Base-by-base conservation (phyloP, 1,140 invertebrate species). In the Drosophila azteca region DNA sequence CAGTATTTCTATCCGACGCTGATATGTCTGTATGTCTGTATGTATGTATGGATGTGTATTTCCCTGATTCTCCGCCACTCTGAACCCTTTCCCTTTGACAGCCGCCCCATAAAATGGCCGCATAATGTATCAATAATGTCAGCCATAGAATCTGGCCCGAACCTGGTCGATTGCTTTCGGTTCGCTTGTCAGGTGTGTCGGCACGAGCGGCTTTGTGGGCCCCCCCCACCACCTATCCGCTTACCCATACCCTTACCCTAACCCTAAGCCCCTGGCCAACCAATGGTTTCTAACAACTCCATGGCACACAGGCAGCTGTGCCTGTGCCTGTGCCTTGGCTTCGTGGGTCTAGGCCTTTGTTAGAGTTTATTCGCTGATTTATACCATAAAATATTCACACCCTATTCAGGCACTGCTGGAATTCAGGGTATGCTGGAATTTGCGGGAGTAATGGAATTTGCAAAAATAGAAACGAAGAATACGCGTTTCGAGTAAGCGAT, bases 51-150 rank as follows among this genome's bases (percentile, higher is more conserved):
- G 58, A 45, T 59, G 7, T 66, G 11, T 59, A 6, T 67, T 43
- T 52, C n/a, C 11, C 11, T 54, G 26, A 11, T 72, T 63, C 48
- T 51, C 67, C 26, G 41, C 22, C 51, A 31, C 45, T 43, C 8
- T 17, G 9, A 59, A 48, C n/a, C 43, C 79, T 75, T 76, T 79
- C 75, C 31, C 60, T 76, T 83, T 67, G 59, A 78, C 54, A 46
- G 52, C 53, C 72, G 55, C 72, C 67, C 73, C 57, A 77, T 87
- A 78, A 85, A 87, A 67, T 57, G 65, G 75, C 64, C 73, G 65
- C 77, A 67, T 87, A 87, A 81, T 85, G 81, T 81, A 81, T 73
- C 80, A 81, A 81, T 81, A 81, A 73, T 81, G 78, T 76, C 72
- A 60, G 39, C 50, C 71, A 65, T 75, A 80, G 60, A 62, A 80